These are phyloP conservation scores for Callionymus lyra DNA, from an alignment of 2,113 vertebrate species.

Conservation along the genomic window DNA sequence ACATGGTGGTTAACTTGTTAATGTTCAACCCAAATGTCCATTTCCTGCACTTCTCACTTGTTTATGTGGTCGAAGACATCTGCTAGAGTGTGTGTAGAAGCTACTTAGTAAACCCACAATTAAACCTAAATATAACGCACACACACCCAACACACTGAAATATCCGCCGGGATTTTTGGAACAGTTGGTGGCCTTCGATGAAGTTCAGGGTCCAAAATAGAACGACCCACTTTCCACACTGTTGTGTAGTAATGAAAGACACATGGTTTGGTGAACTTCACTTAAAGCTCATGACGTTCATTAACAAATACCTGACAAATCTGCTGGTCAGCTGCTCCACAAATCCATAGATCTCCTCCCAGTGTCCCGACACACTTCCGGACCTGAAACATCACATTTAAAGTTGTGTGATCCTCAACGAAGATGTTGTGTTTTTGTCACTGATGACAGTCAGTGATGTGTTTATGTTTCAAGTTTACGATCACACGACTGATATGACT, in stretches of 20 bases:
- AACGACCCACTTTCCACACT: slow-evolving; percentile 19
- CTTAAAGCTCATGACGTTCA: too few species aligned
- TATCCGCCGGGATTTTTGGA: slow-evolving; percentile 20
- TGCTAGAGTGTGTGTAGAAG: slow-evolving; percentile 17
- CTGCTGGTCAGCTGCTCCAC: slow-evolving; percentile 81
- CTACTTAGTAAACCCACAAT: slow-evolving; percentile 48
- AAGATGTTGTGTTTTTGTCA: too few species aligned
- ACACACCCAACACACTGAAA: slow-evolving; percentile 11
- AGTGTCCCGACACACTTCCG: slow-evolving; percentile 81
- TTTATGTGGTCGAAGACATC: slow-evolving; percentile 22
- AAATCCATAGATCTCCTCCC: slow-evolving; percentile 85
- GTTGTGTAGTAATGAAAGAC: slow-evolving; percentile 10
- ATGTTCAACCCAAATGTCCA: too few species aligned
- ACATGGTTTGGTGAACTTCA: neutral
- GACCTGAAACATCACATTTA: slow-evolving; percentile 65
- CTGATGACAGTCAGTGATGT: too few species aligned
- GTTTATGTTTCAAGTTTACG: too few species aligned
- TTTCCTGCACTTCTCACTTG: neutral
- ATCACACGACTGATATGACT: too few species aligned
- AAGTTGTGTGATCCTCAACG: too few species aligned
- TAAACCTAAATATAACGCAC: slow-evolving; percentile 54
- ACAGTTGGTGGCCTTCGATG: slow-evolving; percentile 22
- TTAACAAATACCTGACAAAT: slow-evolving; percentile 78
- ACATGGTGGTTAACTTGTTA: too few species aligned
- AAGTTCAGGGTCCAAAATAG: slow-evolving; percentile 34